Percentiles rank a stretch among this genome's conserved stretches.
Evolutionary conservation across 2,888 invertebrate genomes (phyloP).

Genomic region (Gibbula magus): DNA sequence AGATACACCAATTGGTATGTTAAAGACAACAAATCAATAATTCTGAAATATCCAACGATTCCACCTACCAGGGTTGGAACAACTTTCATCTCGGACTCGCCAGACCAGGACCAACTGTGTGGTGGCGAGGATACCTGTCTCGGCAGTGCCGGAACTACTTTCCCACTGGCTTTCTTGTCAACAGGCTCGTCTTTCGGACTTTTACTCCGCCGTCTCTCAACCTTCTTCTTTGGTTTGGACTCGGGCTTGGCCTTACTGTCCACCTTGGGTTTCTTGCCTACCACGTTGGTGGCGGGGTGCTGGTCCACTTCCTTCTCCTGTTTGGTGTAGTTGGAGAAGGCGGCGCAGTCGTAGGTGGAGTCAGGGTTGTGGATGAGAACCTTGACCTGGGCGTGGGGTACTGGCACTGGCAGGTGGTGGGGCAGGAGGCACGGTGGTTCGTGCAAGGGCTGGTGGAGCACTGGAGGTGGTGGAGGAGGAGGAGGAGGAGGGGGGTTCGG

Average conservation of each 20-base stretch:
- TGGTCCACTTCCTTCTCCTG: neutral
- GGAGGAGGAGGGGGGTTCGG: conserved; percentile 44
- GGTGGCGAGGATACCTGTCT: conserved; percentile 40
- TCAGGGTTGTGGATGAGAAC: conserved; percentile 48
- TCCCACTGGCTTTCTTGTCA: conserved; percentile 27
- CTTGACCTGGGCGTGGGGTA: conserved; percentile 50
- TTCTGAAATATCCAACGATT: neutral
- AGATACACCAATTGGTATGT: too few relatives aligned
- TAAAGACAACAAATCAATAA: too few relatives aligned
- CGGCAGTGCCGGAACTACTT: conserved; percentile 32
- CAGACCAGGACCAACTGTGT: conserved; percentile 66
- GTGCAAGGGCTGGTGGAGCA: conserved; percentile 43
- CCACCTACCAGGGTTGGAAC: conserved; percentile 47
- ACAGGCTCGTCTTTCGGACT: conserved; percentile 25
- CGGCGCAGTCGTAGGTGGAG: conserved; percentile 41
- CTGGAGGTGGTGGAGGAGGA: conserved; percentile 44
- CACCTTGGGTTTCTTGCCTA: conserved; percentile 25
- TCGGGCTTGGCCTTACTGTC: conserved; percentile 26
- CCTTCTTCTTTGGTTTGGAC: conserved; percentile 25
- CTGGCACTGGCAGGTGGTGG: conserved; percentile 50
- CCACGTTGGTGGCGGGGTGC: neutral
- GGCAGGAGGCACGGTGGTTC: conserved; percentile 46
- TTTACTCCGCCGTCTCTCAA: conserved; percentile 18
- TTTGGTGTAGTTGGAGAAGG: conserved; percentile 32
- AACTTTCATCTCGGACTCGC: conserved; percentile 55